Evolutionary conservation across 2,797 vertebrate species (phyloP).

Genomic region (Tragelaphus eurycerus): DNA sequence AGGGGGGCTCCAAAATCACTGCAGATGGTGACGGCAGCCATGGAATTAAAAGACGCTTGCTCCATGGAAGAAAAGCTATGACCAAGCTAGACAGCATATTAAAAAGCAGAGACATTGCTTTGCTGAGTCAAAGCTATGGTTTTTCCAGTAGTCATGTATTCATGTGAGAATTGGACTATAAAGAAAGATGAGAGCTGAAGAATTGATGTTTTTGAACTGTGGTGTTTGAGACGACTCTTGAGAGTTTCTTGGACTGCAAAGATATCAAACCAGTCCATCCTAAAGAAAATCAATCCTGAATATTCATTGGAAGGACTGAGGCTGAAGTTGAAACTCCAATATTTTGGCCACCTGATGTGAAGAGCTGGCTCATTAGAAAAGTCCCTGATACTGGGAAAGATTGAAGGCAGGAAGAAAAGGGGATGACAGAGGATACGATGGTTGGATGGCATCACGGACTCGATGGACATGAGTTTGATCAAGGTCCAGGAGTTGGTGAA

Average conservation of each 20-base stretch:
- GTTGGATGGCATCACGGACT: background rate
- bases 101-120: background rate
- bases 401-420: background rate
- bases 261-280: background rate
- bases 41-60: background rate
- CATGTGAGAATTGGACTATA: background rate
- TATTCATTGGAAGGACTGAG: background rate
- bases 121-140: background rate
- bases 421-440: background rate
- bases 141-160: background rate
- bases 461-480: background rate
- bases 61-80: background rate
- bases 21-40: background rate
- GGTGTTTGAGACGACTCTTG: background rate
- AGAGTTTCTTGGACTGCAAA: background rate
- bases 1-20: background rate
- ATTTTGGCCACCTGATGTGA: background rate
- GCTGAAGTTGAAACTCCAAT: background rate
- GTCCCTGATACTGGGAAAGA: background rate
- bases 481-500: background rate
- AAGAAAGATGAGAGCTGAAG: background rate
- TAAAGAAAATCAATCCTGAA: background rate
- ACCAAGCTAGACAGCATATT: background rate
- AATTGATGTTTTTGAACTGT: background rate
- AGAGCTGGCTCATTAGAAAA: background rate